Conservation (phyloP, 2,797 vertebrate species). For the Dendrocincla tyrannina region DNA sequence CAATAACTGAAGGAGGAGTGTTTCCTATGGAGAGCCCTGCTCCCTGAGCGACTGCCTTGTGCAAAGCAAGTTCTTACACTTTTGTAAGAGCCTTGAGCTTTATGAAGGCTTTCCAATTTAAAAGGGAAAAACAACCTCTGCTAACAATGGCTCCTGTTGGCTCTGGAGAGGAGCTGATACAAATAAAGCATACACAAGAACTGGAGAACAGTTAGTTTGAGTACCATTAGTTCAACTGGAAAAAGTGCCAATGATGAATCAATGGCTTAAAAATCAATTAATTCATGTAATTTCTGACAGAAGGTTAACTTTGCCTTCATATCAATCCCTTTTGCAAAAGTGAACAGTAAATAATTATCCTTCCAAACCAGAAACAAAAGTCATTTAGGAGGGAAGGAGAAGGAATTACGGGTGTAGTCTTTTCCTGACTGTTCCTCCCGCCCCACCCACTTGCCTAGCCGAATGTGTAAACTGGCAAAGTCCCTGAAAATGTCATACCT, state of each 20-base stretch:
- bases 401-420: background rate
- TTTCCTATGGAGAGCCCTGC: background rate
- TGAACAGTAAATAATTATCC: background rate
- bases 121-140: background rate
- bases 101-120: background rate
- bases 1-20: background rate
- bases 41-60: background rate
- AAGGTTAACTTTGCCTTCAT: background rate
- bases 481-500: background rate
- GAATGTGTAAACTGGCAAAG: background rate
- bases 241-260: background rate
- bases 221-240: background rate
- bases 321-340: background rate
- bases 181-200: background rate
- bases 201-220: background rate
- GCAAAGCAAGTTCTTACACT: background rate
- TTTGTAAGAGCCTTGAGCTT: background rate
- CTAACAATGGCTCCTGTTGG: rapidly evolving
- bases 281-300: background rate
- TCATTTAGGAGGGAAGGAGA: background rate
- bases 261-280: background rate
- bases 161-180: background rate
- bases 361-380: background rate
- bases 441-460: too few species aligned
- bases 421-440: background rate